A percentile compares a stretch with the other conserved stretches of the same genome.
Evolutionary conservation across 1,140 invertebrate genomes (phyloP).

Genomic region (Drosophila leontia): DNA sequence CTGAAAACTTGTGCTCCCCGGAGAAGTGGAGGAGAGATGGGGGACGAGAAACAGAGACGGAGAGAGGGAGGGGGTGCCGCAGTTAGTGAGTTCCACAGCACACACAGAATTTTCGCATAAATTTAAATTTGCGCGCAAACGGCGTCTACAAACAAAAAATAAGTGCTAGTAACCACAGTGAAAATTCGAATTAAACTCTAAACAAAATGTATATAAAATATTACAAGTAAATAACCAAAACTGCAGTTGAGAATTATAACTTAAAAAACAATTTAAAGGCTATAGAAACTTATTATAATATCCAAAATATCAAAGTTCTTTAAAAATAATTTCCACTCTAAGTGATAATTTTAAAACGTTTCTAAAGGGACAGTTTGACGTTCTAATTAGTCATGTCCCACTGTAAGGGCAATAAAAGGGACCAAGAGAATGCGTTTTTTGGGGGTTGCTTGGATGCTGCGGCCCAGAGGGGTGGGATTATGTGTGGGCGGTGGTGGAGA

Average conservation of each 20-base stretch:
- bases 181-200: background rate
- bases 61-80: slow-evolving; percentile 31
- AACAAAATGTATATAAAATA: too few species aligned
- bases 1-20: slow-evolving; percentile 54
- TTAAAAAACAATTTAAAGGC: too few species aligned
- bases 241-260: background rate
- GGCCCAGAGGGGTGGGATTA: slow-evolving; percentile 4
- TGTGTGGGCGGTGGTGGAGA: background rate
- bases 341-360: too few species aligned
- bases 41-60: background rate
- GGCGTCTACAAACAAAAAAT: slow-evolving; percentile 42
- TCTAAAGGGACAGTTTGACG: too few species aligned
- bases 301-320: background rate
- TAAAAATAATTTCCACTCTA: too few species aligned
- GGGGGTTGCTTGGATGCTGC: slow-evolving; percentile 70
- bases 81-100: slow-evolving; percentile 60
- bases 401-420: slow-evolving; percentile 44
- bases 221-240: background rate
- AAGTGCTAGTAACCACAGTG: slow-evolving; percentile 17
- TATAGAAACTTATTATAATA: background rate
- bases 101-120: slow-evolving; percentile 66
- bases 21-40: slow-evolving; percentile 11
- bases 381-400: slow-evolving; percentile 1
- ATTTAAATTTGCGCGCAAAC: slow-evolving; percentile 79
- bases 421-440: slow-evolving; percentile 69